A percentile compares a stretch with the other conserved stretches of the same genome.
Evolutionary conservation across 1,140 invertebrate species (phyloP).

Genomic region (Heliconius eleuchia): DNA sequence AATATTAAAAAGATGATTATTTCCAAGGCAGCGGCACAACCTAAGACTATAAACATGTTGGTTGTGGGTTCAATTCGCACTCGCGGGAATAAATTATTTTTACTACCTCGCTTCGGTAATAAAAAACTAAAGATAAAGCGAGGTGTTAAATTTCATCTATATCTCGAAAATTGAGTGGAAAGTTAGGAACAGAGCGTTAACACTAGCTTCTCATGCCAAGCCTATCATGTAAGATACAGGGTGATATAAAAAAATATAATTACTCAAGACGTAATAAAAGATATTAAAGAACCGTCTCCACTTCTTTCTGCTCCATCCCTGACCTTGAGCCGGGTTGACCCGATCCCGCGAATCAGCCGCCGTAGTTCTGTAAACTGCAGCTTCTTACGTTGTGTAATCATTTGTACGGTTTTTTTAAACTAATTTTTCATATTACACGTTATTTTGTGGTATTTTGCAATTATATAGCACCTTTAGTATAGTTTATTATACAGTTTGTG

Average conservation of each 20-base stretch:
- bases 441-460: background rate
- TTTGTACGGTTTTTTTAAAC: background rate
- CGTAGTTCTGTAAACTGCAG: conserved; percentile 29
- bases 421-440: conserved; percentile 10
- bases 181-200: too few relatives aligned
- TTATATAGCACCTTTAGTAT: background rate
- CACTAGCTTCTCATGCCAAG: too few relatives aligned
- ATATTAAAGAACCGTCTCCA: conserved; percentile 29
- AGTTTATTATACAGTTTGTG: background rate
- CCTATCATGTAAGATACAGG: too few relatives aligned
- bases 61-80: too few relatives aligned
- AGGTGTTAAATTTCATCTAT: too few relatives aligned
- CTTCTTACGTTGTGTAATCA: conserved; percentile 17
- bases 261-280: background rate
- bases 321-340: conserved; percentile 71
- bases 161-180: too few relatives aligned
- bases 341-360: conserved; percentile 67
- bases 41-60: too few relatives aligned
- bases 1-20: too few relatives aligned
- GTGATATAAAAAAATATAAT: background rate
- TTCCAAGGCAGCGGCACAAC: too few relatives aligned
- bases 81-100: too few relatives aligned
- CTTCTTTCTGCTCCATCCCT: conserved; percentile 45
- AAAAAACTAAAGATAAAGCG: too few relatives aligned
- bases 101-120: too few relatives aligned